A percentile compares a stretch with the other conserved stretches of the same genome.
These are phyloP conservation scores for Timema podura DNA, from an alignment of 2,888 invertebrate genomes.

Conservation along the genomic window DNA sequence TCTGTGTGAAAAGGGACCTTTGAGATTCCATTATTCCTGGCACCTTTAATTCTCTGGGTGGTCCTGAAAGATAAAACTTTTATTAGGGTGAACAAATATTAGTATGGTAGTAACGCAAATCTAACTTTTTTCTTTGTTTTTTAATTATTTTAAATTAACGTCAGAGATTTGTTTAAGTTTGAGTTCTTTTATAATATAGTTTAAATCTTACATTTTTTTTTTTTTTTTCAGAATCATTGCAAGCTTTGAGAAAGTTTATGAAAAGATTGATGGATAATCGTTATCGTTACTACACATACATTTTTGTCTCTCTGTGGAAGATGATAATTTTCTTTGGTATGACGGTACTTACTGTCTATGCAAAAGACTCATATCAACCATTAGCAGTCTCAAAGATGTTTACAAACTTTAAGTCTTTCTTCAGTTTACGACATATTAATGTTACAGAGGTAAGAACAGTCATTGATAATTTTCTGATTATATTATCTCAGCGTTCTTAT, in stretches of 20 bases:
- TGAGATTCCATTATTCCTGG: too few relatives aligned
- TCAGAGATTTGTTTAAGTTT: too few relatives aligned
- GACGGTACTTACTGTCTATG: constrained; percentile 66
- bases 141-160: too few relatives aligned
- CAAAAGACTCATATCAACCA: constrained; percentile 52
- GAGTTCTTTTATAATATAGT: too few relatives aligned
- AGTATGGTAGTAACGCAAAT: too few relatives aligned
- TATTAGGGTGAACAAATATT: too few relatives aligned
- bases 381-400: constrained; percentile 76
- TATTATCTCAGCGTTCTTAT: too few relatives aligned
- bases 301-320: constrained; percentile 91
- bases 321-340: constrained; percentile 73
- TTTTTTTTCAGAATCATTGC: constrained; percentile 57
- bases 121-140: too few relatives aligned
- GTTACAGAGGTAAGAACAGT: constrained; percentile 60
- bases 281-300: constrained; percentile 86
- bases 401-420: constrained; percentile 66
- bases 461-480: background rate
- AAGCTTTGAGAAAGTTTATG: constrained; percentile 70
- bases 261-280: constrained; percentile 74
- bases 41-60: too few relatives aligned
- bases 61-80: too few relatives aligned
- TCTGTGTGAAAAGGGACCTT: too few relatives aligned
- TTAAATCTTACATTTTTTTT: too few relatives aligned
- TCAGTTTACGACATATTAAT: constrained; percentile 72